phyloP scores from a whole-genome alignment of 53 echinoderm and acorn worm genomes.

The Apostichopus leukothele region DNA sequence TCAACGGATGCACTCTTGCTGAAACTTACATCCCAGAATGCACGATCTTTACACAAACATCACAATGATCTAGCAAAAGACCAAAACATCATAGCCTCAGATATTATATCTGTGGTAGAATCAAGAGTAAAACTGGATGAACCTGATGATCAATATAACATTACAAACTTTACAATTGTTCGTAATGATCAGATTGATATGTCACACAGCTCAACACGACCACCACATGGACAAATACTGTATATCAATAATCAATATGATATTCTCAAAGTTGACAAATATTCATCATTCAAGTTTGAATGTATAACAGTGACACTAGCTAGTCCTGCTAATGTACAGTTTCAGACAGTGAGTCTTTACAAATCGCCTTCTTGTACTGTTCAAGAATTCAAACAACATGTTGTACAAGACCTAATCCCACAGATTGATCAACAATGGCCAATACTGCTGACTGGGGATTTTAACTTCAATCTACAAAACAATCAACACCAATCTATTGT shows the following conservation, averaged over 20 bases:
- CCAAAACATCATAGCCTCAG: slow-evolving; percentile 44
- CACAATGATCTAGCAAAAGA: slow-evolving; percentile 26
- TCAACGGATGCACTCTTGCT: background rate
- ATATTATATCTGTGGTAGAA: slow-evolving; percentile 50
- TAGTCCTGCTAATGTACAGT: background rate
- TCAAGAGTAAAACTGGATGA: slow-evolving; percentile 41
- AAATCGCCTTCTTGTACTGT: slow-evolving; percentile 42
- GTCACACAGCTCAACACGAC: slow-evolving; percentile 7
- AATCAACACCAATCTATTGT: background rate
- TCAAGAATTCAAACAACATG: background rate
- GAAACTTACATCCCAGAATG: slow-evolving; percentile 48
- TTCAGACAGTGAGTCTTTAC: background rate
- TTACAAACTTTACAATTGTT: slow-evolving; percentile 19
- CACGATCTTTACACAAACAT: slow-evolving; percentile 53
- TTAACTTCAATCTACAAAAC: slow-evolving; percentile 50
- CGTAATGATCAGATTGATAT: slow-evolving; percentile 26
- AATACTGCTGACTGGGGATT: slow-evolving; percentile 46
- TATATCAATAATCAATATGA: slow-evolving; percentile 26
- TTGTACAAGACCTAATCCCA: slow-evolving; percentile 3
- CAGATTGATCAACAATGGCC: slow-evolving; percentile 38
- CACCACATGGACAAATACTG: slow-evolving; percentile 53
- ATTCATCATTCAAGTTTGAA: background rate
- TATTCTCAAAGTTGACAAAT: background rate
- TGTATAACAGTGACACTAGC: slow-evolving; percentile 4
- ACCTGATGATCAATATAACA: background rate